Evolutionary conservation across 2,888 invertebrate genomes (phyloP), one percentile per base, ranked within the genome.

Genomic region (Pseudanteris insignis): DNA sequence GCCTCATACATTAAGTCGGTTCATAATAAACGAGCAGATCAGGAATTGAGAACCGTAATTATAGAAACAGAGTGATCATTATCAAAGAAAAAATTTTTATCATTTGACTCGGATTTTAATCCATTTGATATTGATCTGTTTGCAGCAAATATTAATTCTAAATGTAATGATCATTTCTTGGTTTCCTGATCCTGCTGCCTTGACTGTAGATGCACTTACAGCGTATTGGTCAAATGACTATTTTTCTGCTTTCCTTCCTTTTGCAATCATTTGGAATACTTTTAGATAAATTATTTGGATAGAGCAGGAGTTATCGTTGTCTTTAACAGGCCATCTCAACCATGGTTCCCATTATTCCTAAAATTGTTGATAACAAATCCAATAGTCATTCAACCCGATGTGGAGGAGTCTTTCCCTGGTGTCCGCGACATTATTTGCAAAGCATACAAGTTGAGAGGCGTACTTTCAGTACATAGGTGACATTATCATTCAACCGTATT

Each of bases 321-420:
- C 4, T 63, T 64, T 5, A 32, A 30, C 3, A 74, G 67, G n/a
- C 26, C 26, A n/a, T 26, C 26, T 2, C 71, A 70, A 41, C 64
- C 70, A 2, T 75, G 72, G 73, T 74, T 51, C 38, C 73, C 74
- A 2, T 3, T 70, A 12, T 71, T 71, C 26, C 36, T 10, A 6
- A 46, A 24, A 28, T 40, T 55, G n/a, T 25, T 38, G 1, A 12
- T 33, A 2, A 29, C 28, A 28, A 37, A 30, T 37, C 13, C 43
- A 48, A 33, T 71, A n/a, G 9, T 50, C 29, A 67, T 74, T 21
- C n/a, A 53, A 25, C 69, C 71, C 7, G 6, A 41, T 15, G n/a
- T n/a, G n/a, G n/a, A n/a, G n/a, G n/a, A n/a, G n/a, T n/a, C n/a
- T n/a, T n/a, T n/a, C n/a, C n/a, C n/a, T n/a, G n/a, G n/a, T n/a